A percentile compares a stretch with the other conserved stretches of the same genome.
phyloP scores from a whole-genome alignment of 2,888 invertebrate species.

The Mythimna lalbum region DNA sequence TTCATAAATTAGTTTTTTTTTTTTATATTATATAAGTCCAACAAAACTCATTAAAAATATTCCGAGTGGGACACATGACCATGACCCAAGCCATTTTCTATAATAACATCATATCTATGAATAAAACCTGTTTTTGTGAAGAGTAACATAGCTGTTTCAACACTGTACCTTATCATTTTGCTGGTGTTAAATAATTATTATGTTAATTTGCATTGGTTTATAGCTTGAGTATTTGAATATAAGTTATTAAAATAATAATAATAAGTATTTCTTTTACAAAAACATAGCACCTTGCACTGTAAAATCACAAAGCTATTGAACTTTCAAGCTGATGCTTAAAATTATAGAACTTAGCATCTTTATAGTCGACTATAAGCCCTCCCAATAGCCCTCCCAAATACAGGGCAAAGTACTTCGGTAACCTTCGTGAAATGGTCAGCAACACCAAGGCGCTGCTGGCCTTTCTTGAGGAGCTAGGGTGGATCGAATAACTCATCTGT shows the following conservation, averaged over 20 bases:
- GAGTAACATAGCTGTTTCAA: constrained; percentile 34
- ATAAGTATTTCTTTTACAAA: too few relatives aligned
- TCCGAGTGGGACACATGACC: constrained; percentile 62
- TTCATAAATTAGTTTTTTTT: constrained; percentile 4
- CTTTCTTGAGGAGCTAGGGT: too few relatives aligned
- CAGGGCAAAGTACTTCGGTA: too few relatives aligned
- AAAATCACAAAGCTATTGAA: constrained; percentile 12
- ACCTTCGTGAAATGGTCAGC: too few relatives aligned
- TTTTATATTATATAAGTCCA: background rate
- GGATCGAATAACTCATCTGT: too few relatives aligned
- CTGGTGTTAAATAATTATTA: constrained; percentile 31
- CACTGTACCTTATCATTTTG: constrained; percentile 33
- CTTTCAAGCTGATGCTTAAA: background rate
- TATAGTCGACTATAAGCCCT: background rate
- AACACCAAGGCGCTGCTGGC: too few relatives aligned
- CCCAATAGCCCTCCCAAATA: too few relatives aligned
- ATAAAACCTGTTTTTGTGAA: constrained; percentile 69
- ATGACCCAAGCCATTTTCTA: constrained; percentile 76
- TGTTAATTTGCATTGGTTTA: constrained; percentile 15
- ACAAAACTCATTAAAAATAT: constrained; percentile 40
- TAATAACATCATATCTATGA: constrained; percentile 62
- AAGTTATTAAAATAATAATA: constrained; percentile 1
- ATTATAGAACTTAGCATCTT: background rate
- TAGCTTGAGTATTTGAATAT: constrained; percentile 4
- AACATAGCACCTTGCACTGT: too few relatives aligned